Percentiles rank a stretch among this genome's conserved stretches.
These are phyloP conservation scores for Euthynnus affinis DNA, from an alignment of 2,797 vertebrate species.

Conservation along the genomic window DNA sequence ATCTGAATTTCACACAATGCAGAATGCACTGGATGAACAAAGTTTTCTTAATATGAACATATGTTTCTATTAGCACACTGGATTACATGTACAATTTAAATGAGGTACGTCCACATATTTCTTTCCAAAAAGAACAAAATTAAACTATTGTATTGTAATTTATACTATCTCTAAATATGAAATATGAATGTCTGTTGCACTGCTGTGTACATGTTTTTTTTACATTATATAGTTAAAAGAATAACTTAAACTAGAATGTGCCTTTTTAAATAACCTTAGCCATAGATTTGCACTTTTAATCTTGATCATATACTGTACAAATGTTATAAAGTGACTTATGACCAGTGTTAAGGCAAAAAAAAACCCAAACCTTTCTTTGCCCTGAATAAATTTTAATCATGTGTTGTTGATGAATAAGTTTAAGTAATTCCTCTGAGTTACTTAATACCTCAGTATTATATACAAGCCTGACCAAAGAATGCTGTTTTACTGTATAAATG, in stretches of 20 bases:
- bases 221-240: not conserved
- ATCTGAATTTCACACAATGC: slow-evolving; percentile 15
- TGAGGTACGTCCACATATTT: not conserved
- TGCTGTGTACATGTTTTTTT: slow-evolving; percentile 10
- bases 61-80: slow-evolving; percentile 10
- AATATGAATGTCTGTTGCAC: slow-evolving; percentile 37
- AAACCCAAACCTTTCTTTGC: not conserved
- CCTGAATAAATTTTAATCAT: slow-evolving; percentile 38
- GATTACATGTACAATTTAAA: not conserved
- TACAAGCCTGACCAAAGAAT: slow-evolving; percentile 65
- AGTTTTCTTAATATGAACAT: slow-evolving; percentile 15
- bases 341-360: slow-evolving; percentile 24
- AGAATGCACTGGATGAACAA: slow-evolving; percentile 26
- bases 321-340: slow-evolving; percentile 11
- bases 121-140: not conserved
- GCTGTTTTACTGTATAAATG: slow-evolving; percentile 12
- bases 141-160: not conserved
- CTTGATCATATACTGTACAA: slow-evolving; percentile 9
- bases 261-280: slow-evolving; percentile 41
- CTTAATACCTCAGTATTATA: slow-evolving; percentile 65
- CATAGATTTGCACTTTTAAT: slow-evolving; percentile 47
- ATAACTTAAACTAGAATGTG: slow-evolving; percentile 35
- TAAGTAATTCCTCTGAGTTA: slow-evolving; percentile 15
- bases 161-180: not conserved
- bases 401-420: slow-evolving; percentile 11